Conservation (phyloP, 2,888 invertebrate genomes). For the Leptinotarsa tumamoca region DNA sequence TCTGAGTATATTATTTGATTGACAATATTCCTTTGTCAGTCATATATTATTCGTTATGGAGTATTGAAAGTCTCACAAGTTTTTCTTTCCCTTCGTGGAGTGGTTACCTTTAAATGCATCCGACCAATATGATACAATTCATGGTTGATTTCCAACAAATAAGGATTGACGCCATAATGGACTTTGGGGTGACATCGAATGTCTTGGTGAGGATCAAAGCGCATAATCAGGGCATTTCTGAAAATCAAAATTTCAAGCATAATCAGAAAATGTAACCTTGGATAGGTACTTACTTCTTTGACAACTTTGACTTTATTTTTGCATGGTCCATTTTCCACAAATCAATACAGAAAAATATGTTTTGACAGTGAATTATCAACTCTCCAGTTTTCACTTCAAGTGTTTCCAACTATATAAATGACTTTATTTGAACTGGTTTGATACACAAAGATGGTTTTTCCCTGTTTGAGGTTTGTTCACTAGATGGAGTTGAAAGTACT, state of each 20-base stretch:
- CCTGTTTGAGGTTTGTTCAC: too few species aligned
- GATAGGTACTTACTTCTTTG: neutral
- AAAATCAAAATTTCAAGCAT: conserved; percentile 2
- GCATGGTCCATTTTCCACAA: conserved; percentile 27
- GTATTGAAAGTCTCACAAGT: too few species aligned
- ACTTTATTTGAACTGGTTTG: too few species aligned
- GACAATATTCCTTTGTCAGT: too few species aligned
- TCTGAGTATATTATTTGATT: too few species aligned
- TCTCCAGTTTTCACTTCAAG: too few species aligned
- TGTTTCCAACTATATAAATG: too few species aligned
- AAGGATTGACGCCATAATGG: conserved; percentile 33
- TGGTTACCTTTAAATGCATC: conserved; percentile 35
- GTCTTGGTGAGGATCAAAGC: conserved; percentile 29
- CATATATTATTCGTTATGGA: too few species aligned
- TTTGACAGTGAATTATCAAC: neutral
- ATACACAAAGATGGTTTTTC: too few species aligned
- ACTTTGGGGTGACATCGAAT: conserved; percentile 27
- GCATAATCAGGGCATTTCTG: conserved; percentile 31
- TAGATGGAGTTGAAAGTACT: too few species aligned
- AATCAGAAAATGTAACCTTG: too few species aligned
- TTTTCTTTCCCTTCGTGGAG: too few species aligned
- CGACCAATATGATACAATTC: conserved; percentile 36
- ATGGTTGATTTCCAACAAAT: conserved; percentile 33
- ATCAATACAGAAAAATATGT: neutral
- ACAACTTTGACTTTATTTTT: conserved; percentile 27